A percentile compares a stretch with the other conserved stretches of the same genome.
Conservation (phyloP, 1,140 invertebrate species). For the Tetramorium parvispinum region DNA sequence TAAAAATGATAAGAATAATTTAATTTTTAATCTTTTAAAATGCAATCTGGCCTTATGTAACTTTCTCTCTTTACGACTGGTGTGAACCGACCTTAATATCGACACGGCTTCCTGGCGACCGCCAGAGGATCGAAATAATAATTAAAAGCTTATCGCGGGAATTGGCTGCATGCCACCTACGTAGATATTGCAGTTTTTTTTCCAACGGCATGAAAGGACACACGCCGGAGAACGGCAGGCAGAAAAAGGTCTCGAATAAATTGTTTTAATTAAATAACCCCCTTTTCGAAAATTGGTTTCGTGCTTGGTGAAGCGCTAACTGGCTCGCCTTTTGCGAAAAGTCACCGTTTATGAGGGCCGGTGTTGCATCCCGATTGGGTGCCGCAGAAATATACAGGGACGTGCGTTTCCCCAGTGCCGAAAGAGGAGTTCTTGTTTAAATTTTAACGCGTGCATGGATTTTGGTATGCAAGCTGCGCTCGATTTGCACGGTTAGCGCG, state of each 20-base stretch:
- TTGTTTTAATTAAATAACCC: conserved; percentile 76
- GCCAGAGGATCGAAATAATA: conserved; percentile 69
- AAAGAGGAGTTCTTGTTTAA: conserved; percentile 51
- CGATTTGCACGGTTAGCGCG: conserved; percentile 46
- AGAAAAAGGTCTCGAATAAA: conserved; percentile 70
- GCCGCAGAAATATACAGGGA: conserved; percentile 23
- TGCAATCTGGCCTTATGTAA: not conserved
- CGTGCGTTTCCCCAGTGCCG: not conserved
- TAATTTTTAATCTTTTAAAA: conserved; percentile 7
- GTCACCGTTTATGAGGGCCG: conserved; percentile 52
- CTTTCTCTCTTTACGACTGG: not conserved
- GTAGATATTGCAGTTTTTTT: conserved; percentile 69
- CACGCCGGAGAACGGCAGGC: conserved; percentile 27
- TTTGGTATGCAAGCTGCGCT: conserved; percentile 43
- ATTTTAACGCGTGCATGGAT: conserved; percentile 39
- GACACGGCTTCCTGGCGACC: conserved; percentile 39
- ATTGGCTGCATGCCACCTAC: conserved; percentile 69
- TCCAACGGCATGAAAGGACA: conserved; percentile 46
- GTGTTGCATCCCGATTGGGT: conserved; percentile 23
- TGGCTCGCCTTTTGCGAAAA: conserved; percentile 59
- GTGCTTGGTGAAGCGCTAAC: conserved; percentile 74
- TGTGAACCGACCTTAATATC: conserved; percentile 41
- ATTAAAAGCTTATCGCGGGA: conserved; percentile 75
- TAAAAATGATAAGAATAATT: conserved; percentile 18
- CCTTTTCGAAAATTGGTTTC: conserved; percentile 75